phyloP scores from a whole-genome alignment of 2,888 invertebrate genomes.

The Pammene aurita region DNA sequence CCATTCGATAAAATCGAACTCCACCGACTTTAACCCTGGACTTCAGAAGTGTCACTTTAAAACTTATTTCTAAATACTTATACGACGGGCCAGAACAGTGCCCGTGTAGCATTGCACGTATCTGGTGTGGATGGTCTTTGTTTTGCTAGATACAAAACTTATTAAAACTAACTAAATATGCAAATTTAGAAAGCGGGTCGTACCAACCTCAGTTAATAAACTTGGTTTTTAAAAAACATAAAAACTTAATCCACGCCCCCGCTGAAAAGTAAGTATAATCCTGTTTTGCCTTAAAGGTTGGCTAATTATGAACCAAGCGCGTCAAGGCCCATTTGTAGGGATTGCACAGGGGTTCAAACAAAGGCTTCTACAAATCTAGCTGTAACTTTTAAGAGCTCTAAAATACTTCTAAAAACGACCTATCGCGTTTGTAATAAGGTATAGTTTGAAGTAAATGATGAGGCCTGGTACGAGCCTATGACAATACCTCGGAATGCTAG shows the following conservation, averaged over 20 bases:
- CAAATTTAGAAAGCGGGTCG: too few species aligned
- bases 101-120: too few species aligned
- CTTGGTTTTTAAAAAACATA: slow-evolving; percentile 13
- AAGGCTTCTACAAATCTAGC: slow-evolving; percentile 23
- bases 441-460: background rate
- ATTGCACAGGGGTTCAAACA: slow-evolving; percentile 32
- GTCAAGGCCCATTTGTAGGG: slow-evolving; percentile 39
- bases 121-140: background rate
- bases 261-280: slow-evolving; percentile 28
- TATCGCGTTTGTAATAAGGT: background rate
- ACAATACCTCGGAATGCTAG: background rate
- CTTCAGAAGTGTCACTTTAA: too few species aligned
- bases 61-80: too few species aligned
- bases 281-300: slow-evolving; percentile 32
- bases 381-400: background rate
- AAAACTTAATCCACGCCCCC: slow-evolving; percentile 16
- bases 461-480: background rate
- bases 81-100: too few species aligned
- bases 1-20: too few species aligned
- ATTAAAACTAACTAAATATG: background rate
- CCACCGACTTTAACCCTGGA: too few species aligned
- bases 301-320: slow-evolving; percentile 38
- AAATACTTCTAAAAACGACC: background rate
- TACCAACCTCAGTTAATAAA: slow-evolving; percentile 4
- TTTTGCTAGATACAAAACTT: too few species aligned